Conservation (phyloP, 53 echinoderm and acorn worm genomes). For the Glandiceps talaboti region DNA sequence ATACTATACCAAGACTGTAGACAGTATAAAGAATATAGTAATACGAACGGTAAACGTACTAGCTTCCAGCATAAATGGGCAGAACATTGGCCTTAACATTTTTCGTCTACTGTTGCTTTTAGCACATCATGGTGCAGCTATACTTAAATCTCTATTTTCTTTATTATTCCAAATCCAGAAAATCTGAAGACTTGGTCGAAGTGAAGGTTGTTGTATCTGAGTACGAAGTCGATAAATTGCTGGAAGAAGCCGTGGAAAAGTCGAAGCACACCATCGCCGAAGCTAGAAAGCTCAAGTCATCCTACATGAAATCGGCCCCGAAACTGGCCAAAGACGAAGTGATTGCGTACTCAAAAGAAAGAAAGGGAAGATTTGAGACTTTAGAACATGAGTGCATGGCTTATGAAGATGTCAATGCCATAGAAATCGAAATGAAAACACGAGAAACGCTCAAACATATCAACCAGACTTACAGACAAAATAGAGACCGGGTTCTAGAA, state of each 20-base stretch:
- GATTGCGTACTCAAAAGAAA: not conserved
- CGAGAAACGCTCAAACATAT: not conserved
- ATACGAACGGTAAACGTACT: too few species aligned
- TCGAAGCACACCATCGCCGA: not conserved
- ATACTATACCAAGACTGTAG: too few species aligned
- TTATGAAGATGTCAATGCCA: not conserved
- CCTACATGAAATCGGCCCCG: not conserved
- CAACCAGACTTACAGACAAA: not conserved
- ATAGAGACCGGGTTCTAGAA: not conserved
- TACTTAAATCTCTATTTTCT: too few species aligned
- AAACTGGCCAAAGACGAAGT: not conserved
- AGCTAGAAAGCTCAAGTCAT: not conserved
- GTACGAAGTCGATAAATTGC: not conserved
- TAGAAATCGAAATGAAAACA: not conserved
- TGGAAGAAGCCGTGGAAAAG: not conserved
- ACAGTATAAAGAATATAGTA: too few species aligned
- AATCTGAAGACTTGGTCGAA: not conserved
- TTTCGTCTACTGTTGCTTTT: too few species aligned
- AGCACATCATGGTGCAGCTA: too few species aligned
- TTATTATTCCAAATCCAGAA: too few species aligned
- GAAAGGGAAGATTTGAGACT: not conserved
- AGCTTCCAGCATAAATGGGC: too few species aligned
- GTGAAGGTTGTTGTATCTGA: not conserved
- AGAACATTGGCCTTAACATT: too few species aligned
- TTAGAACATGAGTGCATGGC: not conserved